A percentile compares a stretch with the other conserved stretches of the same genome.
Conservation (phyloP, 2,888 invertebrate species). For the Nomada ruficornis region DNA sequence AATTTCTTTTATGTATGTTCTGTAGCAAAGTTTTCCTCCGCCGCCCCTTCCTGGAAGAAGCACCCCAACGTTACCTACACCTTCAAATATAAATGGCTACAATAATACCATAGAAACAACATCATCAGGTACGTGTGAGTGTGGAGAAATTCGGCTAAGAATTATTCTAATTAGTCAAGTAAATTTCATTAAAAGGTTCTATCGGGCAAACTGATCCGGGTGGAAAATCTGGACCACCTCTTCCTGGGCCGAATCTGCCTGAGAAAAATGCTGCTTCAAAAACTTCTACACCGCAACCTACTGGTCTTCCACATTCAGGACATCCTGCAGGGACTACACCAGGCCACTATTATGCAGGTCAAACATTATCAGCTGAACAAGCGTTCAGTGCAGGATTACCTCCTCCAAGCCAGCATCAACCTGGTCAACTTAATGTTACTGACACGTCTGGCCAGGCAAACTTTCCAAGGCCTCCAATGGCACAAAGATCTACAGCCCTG, state of each 20-base stretch:
- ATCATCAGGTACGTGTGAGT: conserved; percentile 62
- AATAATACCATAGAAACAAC: conserved; percentile 70
- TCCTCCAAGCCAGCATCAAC: conserved; percentile 49
- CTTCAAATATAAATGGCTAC: conserved; percentile 76
- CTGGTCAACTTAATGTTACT: conserved; percentile 37
- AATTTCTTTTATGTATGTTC: conserved; percentile 7
- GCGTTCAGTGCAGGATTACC: conserved; percentile 37
- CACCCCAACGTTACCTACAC: conserved; percentile 64
- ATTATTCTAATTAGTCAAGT: neutral
- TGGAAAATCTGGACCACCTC: conserved; percentile 44
- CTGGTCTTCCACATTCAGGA: conserved; percentile 75
- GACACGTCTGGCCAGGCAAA: conserved; percentile 59
- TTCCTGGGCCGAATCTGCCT: conserved; percentile 35
- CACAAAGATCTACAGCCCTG: conserved; percentile 47
- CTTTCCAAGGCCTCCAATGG: conserved; percentile 59
- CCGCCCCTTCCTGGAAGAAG: conserved; percentile 67
- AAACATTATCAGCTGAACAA: conserved; percentile 50
- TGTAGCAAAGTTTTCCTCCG: conserved; percentile 69
- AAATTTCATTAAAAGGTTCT: conserved; percentile 29
- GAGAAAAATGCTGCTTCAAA: conserved; percentile 52
- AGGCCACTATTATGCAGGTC: conserved; percentile 59
- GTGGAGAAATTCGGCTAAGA: neutral
- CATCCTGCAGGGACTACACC: conserved; percentile 62
- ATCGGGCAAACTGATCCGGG: conserved; percentile 55
- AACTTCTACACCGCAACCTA: conserved; percentile 63